Evolutionary conservation across 92 coral and sea anemone species (phyloP).

Genomic region (Palythoa grandis): DNA sequence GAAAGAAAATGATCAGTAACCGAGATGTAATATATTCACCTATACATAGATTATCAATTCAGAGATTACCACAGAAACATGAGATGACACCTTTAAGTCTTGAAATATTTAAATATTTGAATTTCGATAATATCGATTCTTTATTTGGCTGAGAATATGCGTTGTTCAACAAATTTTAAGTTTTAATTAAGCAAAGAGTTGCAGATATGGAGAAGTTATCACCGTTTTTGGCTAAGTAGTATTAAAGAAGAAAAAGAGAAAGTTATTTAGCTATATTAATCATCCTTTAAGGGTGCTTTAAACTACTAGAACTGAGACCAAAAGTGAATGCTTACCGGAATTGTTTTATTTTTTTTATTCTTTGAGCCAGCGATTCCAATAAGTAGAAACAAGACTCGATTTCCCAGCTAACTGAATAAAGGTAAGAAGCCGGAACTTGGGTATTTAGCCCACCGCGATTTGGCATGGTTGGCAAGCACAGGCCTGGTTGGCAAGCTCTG

Average conservation of each 20-base stretch:
- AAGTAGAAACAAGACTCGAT: too few species aligned
- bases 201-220: conserved; percentile 8
- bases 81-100: not conserved
- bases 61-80: not conserved
- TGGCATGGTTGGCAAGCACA: too few species aligned
- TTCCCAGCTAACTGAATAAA: too few species aligned
- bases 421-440: too few species aligned
- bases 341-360: not conserved
- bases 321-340: not conserved
- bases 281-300: conserved; percentile 17
- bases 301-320: not conserved
- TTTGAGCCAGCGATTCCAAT: too few species aligned
- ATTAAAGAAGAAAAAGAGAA: conserved; percentile 5
- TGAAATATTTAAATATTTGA: conserved; percentile 33
- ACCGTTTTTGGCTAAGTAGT: not conserved
- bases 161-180: not conserved
- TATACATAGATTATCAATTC: conserved; percentile 5
- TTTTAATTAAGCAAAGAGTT: not conserved
- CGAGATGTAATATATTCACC: conserved; percentile 16
- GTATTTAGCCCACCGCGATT: too few species aligned
- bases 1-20: not conserved
- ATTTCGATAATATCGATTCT: conserved; percentile 11
- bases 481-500: too few species aligned
- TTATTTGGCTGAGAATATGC: not conserved
- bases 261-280: conserved; percentile 8